Evolutionary conservation across 2,888 invertebrate genomes (phyloP), one percentile per base, ranked within the genome.

Genomic region (Dolichopus griseipennis): DNA sequence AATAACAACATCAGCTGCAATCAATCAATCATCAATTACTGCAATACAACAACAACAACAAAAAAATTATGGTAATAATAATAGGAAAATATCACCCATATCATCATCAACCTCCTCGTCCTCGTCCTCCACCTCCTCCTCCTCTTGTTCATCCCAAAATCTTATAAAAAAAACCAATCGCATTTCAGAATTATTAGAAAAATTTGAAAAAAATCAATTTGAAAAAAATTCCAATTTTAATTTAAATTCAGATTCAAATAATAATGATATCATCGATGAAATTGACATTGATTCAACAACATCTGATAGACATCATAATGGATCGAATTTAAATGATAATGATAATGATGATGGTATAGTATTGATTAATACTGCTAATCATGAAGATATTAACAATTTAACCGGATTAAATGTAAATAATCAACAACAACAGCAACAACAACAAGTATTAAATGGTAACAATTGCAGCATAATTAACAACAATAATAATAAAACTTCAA

Each of bases 141-240:
- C 2, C 27, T 27, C 27, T 27, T 27, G 27, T 52, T n/a, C n/a
- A n/a, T n/a, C n/a, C n/a, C n/a, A n/a, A n/a, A 52, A 52, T 52
- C 2, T 52, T 12, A 18, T 52, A 52, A 52, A 33, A 41, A 68
- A 68, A 66, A 64, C 68, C 12, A 69, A 64, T 20, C 79, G 80
- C 74, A 77, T 81, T 65, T 75, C 75, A 18, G 75, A 78, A 68
- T 72, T 78, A 12, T 70, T 79, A 68, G 73, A 78, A 67, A 79
- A 79, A 72, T 81, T 81, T 69, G 80, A 80, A 73, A 73, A 71
- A 68, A 67, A 52, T 21, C 67, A 64, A 27, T 66, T 61, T 65
- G 37, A 68, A 18, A 66, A 61, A 21, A 68, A 61, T 61, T 27
- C 27, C 27, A 2, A 27, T 27, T 27, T 27, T 27, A 27, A 15